phyloP scores from a whole-genome alignment of 2,113 vertebrate species.

The Prolemur simus region DNA sequence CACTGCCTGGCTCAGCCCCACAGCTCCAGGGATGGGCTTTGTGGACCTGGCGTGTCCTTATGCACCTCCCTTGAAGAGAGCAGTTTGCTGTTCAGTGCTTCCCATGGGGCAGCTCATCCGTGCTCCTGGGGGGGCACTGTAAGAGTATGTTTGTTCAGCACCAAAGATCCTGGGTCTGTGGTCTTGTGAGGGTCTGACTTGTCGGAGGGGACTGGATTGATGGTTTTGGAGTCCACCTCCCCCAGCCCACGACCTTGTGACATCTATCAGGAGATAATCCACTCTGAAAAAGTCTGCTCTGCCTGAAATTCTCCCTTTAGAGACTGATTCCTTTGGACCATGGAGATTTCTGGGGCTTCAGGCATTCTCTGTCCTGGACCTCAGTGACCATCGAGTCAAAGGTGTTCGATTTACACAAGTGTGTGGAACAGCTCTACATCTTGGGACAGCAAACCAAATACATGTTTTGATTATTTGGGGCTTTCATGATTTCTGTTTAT shows the following conservation, averaged over 20 bases:
- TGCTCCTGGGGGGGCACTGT: fast-evolving
- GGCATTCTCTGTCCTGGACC: not conserved
- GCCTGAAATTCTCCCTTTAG: not conserved
- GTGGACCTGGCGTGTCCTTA: not conserved
- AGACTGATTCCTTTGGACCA: not conserved
- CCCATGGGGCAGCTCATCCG: fast-evolving
- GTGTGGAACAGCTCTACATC: fast-evolving
- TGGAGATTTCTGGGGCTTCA: not conserved
- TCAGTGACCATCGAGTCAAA: fast-evolving
- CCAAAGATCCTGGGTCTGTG: not conserved
- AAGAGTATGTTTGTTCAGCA: not conserved
- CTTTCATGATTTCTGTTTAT: conserved; percentile 22
- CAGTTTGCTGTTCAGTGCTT: not conserved
- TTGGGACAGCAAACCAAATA: not conserved
- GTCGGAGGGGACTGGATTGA: not conserved
- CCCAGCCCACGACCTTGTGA: no score
- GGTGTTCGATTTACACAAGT: not conserved
- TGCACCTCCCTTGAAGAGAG: not conserved
- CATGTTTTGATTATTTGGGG: not conserved
- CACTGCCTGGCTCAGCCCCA: not conserved
- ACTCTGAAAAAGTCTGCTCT: not conserved
- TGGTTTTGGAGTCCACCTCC: not conserved
- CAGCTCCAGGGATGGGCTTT: not conserved
- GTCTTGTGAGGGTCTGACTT: not conserved
- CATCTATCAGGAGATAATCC: fast-evolving